Percentiles rank a stretch among this genome's conserved stretches.
Conservation (phyloP, 1,140 invertebrate genomes). For the Achroia grisella region DNA sequence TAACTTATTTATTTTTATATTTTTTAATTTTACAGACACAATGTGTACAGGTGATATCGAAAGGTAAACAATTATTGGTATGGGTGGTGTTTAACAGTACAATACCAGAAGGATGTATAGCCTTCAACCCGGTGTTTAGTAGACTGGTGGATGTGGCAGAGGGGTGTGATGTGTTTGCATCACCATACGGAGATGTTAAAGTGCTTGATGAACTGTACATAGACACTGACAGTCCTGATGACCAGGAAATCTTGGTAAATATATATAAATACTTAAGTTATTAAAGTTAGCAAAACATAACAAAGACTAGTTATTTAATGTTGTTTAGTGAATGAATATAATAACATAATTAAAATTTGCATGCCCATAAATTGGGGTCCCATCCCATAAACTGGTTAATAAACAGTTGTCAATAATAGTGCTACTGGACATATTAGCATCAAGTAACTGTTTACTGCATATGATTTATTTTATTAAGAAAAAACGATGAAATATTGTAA, state of each 20-base stretch:
- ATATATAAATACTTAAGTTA: slow-evolving; percentile 28
- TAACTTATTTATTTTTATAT: no score
- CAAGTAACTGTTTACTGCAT: no score
- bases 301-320: no score
- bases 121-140: slow-evolving; percentile 51
- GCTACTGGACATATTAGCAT: no score
- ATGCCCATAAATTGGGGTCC: no score
- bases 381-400: no score
- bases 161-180: slow-evolving; percentile 52
- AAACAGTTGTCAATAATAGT: no score
- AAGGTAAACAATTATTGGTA: slow-evolving; percentile 46
- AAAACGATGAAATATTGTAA: no score
- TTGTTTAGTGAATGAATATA: slow-evolving; percentile 6
- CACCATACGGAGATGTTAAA: slow-evolving; percentile 46
- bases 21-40: slow-evolving; percentile 34
- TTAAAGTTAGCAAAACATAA: no score
- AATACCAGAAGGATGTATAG: slow-evolving; percentile 50
- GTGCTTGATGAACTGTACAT: slow-evolving; percentile 53
- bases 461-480: no score
- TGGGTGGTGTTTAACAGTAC: slow-evolving; percentile 57
- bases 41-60: slow-evolving; percentile 51
- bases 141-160: slow-evolving; percentile 48
- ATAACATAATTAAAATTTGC: no score
- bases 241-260: slow-evolving; percentile 65
- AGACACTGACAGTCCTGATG: slow-evolving; percentile 67